Conservation (phyloP, 2,888 invertebrate species). For the Ennomos fuscantarius region DNA sequence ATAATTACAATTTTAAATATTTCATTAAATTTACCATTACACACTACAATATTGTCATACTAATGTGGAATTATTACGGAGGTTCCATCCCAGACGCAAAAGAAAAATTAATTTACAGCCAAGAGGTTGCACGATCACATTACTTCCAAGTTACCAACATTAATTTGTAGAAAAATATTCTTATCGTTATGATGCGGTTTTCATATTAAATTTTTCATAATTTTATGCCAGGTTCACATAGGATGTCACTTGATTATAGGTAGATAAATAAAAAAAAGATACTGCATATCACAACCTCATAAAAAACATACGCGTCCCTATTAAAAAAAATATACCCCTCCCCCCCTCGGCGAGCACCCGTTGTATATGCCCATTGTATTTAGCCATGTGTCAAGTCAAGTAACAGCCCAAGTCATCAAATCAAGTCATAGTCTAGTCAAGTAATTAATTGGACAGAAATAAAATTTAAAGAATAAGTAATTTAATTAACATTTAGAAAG, state of each 20-base stretch:
- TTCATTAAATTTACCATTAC: conserved; percentile 58
- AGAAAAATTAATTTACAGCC: conserved; percentile 61
- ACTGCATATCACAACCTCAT: conserved; percentile 33
- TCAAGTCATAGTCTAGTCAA: too few relatives aligned
- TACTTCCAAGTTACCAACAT: conserved; percentile 46
- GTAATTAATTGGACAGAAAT: too few relatives aligned
- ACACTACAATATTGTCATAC: conserved; percentile 77
- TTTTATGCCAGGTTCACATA: conserved; percentile 36
- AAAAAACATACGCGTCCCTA: too few relatives aligned
- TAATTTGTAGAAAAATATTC: conserved; percentile 75
- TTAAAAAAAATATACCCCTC: too few relatives aligned
- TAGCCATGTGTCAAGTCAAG: too few relatives aligned
- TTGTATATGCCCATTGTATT: too few relatives aligned
- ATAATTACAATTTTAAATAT: conserved; percentile 65
- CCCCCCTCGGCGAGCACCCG: too few relatives aligned
- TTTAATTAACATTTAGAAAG: background rate
- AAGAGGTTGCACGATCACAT: conserved; percentile 55
- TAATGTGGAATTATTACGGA: conserved; percentile 64
- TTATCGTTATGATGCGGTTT: conserved; percentile 53
- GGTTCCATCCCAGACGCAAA: conserved; percentile 79
- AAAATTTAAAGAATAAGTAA: conserved; percentile 18
- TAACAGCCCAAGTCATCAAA: too few relatives aligned
- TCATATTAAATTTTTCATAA: conserved; percentile 48
- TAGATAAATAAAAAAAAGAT: background rate
- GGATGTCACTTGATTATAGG: conserved; percentile 31